Evolutionary conservation across 2,113 vertebrate genomes (phyloP), one percentile per base, ranked within the genome.

Genomic region (Ceuthmochares aereus): DNA sequence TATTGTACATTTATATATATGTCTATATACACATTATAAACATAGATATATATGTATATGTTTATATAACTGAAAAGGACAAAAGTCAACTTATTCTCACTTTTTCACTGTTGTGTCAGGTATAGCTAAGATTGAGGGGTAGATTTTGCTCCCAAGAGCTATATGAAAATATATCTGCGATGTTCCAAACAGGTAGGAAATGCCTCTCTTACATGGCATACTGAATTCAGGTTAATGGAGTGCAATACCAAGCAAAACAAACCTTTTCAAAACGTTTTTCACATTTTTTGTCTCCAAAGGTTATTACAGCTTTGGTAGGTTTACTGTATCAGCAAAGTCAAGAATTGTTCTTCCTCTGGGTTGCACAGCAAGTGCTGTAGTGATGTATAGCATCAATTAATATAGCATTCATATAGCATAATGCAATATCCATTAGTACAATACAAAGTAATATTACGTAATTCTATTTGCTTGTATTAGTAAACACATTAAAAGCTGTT

Each of bases 401-500:
- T 72, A 60, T 2, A 26, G 20, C 26, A 94, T 97, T 96, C 96
- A 89, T 96, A 95, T 66, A 96, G 68, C 95, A 97, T 94, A 96
- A 97, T 91, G 88, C 80, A 97, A 90, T 95, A 77, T 52, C 95
- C 97, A 96, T 98, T 97, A 98, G 87, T 82, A 95, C 92, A 97
- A 97, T 97, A 72, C 92, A 93, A 97, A 98, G 92, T 93, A 98
- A 96, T 97, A 95, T 94, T 95, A 91, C 91, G 94, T 96, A 92
- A 95, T 97, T 98, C 98, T 98, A 97, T 97, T 97, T 97, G 85
- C 77, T 97, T 2, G 0, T 90, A 95, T 97, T 97, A 97, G 96
- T 98, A 98, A 98, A 98, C 97, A 98, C 96, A 97, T 97, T 97
- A 96, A 98, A 98, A 98, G 94, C 96, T 96, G 90, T 96, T 97